Base-by-base conservation (phyloP, 2,797 vertebrate species). In the Pantherophis alleghaniensis region DNA sequence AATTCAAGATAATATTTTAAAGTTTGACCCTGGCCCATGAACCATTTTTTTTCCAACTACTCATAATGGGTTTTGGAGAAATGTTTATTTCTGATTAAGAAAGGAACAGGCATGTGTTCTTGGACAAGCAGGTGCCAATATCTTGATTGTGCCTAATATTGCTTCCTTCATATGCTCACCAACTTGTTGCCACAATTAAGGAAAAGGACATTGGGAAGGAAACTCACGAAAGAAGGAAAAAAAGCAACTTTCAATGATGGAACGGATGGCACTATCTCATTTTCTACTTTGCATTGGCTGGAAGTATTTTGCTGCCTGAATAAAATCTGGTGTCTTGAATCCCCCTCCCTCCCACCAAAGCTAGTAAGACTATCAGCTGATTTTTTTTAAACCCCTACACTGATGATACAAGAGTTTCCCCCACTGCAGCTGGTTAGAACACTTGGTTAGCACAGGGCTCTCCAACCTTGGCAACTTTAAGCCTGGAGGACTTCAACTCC, bases 1-100 rank as follows among this genome's bases (percentile, higher is more conserved):
- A 53, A 69, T 92, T 3, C 28, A 92, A 95, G 90, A 3, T 3
- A 7, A 51, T 51, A 51, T 95, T 91, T 92, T 94, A 92, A 22
- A 95, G 13, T 32, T 60, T 37, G 7, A 3, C 59, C 91, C 59
- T 93, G 92, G 6, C 32, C 56, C 51, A 42, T 94, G 94, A 95
- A 69, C 96, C 12, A 91, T 94, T 93, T 93, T 96, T 86, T 66
- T 93, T 66, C 1, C 53, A 95, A 86, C 93, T 91, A 94, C 93
- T 94, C 89, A 53, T 92, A 88, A 79, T 53, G 4, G 16, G 90
- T 94, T 94, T 61, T 95, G 69, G 91, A 92, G 53, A 96, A 96
- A 97, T 96, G 96, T 94, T 94, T 94, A 56, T 86, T 95, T 93
- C 90, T 93, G 79, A 94, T 74, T 94, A 92, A 92, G 59, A 87